Evolutionary conservation across 2,797 vertebrate species (phyloP), one percentile per base, ranked within the genome.

Genomic region (Geotria australis): DNA sequence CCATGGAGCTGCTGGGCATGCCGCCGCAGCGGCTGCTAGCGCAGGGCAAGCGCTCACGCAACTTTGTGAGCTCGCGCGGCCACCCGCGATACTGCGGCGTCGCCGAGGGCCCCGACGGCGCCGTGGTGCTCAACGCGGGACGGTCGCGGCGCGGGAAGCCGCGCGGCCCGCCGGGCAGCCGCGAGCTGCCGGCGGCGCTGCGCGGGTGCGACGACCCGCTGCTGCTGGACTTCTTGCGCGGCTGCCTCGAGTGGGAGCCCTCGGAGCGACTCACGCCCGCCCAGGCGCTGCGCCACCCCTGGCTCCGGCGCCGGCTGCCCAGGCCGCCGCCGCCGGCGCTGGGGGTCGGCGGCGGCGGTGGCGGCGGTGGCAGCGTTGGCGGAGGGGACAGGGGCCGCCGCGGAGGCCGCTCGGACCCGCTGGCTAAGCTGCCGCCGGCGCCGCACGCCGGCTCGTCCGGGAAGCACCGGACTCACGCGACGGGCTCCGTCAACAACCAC

Each of bases 211-310:
- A 95, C 1, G 91, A 98, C 65, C 76, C 81, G 1, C 73, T 91
- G 58, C 96, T 98, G 69, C 75, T 95, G 65, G 91, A 96, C 77
- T 98, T 98, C 72, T 79, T 98, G 47, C 85, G 84, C 68, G 85
- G 89, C 71, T 96, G 91, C 75, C 75, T 98, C 68, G 89, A 95
- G 65, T 98, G 91, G 91, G 91, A 98, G 76, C 83, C 91, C 3
- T 64, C 70, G 6, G 63, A 79, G 60, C 76, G 91, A 60, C 84
- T 98, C 83, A 88, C 79, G 11, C 91, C 91, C 8, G 77, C 77
- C 70, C 86, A 91, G 73, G 91, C 89, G 46, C 72, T 98, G 38
- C 76, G 86, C 59, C 91, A 98, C 66, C 76, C 77, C 46, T 98
- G 91, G 91, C 77, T 98, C 56, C 72, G 85, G 70, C 75, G 89